phyloP scores from a whole-genome alignment of 2,113 vertebrate species.

The Forbesichthys agassizii region DNA sequence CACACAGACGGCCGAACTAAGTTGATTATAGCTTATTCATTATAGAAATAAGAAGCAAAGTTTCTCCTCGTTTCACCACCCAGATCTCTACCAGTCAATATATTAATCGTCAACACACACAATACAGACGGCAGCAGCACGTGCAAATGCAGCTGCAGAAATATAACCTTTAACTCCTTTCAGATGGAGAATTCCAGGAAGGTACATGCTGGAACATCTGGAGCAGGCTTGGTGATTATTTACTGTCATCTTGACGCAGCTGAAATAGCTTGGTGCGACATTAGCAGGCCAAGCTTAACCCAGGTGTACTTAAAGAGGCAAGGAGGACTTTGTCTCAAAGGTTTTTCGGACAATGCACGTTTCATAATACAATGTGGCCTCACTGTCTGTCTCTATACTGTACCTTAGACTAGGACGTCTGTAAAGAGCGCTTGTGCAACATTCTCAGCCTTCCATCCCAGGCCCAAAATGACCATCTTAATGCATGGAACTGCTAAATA shows the following conservation, averaged over 20 bases:
- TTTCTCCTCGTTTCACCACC: slow-evolving; percentile 8
- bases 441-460: slow-evolving; percentile 5
- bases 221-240: slow-evolving; percentile 37
- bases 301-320: slow-evolving; percentile 53
- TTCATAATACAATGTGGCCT: slow-evolving; percentile 57
- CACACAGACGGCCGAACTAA: neutral
- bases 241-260: slow-evolving; percentile 53
- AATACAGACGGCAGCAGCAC: slow-evolving; percentile 45
- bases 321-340: slow-evolving; percentile 43
- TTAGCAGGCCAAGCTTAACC: slow-evolving; percentile 49
- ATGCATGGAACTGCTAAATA: neutral
- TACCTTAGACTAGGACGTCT: slow-evolving; percentile 28
- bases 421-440: neutral
- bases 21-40: too few relatives aligned
- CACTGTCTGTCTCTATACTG: slow-evolving; percentile 36
- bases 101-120: slow-evolving; percentile 34
- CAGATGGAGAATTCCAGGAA: slow-evolving; percentile 41
- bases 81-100: slow-evolving; percentile 16
- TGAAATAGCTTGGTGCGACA: slow-evolving; percentile 45
- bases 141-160: slow-evolving; percentile 37
- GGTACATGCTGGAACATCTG: slow-evolving; percentile 54
- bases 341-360: slow-evolving; percentile 56
- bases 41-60: neutral
- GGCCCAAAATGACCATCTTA: neutral
- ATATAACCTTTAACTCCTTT: slow-evolving; percentile 55